A percentile compares a stretch with the other conserved stretches of the same genome.
Evolutionary conservation across 2,888 invertebrate species (phyloP).

Genomic region (Podotricha telesiphe): DNA sequence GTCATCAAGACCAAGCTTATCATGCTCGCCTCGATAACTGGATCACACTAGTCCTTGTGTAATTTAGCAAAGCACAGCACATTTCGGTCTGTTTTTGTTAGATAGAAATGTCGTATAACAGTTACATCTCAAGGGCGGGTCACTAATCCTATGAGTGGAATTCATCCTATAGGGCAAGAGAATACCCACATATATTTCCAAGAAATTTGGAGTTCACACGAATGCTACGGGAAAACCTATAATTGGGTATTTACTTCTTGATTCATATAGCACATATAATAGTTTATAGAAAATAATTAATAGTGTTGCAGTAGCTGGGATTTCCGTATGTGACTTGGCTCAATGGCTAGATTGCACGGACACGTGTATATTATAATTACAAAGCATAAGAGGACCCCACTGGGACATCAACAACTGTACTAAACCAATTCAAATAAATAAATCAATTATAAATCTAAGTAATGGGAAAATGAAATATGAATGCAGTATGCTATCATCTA

Average conservation of each 20-base stretch:
- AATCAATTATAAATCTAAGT: neutral
- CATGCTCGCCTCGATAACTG: neutral
- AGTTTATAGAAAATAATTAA: constrained; percentile 32
- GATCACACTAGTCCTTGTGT: neutral
- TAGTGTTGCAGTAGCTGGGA: constrained; percentile 32
- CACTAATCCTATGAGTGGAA: neutral
- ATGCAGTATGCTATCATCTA: constrained; percentile 3
- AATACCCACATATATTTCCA: neutral
- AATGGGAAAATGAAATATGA: neutral
- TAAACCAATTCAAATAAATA: neutral
- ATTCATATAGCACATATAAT: constrained; percentile 27
- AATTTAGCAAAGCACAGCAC: neutral
- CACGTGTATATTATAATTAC: constrained; percentile 28
- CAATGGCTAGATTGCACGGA: constrained; percentile 19
- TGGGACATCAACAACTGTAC: neutral
- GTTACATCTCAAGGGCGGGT: neutral
- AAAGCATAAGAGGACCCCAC: constrained; percentile 4
- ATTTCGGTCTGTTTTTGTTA: too few relatives aligned
- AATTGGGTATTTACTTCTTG: constrained; percentile 30
- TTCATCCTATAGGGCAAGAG: neutral
- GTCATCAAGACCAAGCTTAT: neutral
- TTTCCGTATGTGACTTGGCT: constrained; percentile 32
- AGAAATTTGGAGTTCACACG: constrained; percentile 7
- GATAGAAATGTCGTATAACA: too few relatives aligned
- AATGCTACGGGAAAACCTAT: constrained; percentile 27